Evolutionary conservation across 2,888 invertebrate genomes (phyloP), one percentile per base, ranked within the genome.

Genomic region (Gortyna flavago): DNA sequence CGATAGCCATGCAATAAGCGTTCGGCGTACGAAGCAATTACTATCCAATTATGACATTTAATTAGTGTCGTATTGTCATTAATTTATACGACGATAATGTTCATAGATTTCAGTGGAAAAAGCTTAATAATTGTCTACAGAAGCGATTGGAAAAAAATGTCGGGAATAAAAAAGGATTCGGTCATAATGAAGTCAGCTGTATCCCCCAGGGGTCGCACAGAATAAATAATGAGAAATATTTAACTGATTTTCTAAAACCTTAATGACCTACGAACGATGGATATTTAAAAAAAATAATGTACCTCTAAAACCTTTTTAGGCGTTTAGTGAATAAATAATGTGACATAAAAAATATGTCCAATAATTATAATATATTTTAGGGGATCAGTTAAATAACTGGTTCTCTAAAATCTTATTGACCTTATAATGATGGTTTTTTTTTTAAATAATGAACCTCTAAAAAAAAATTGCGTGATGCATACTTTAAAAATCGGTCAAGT

Each of bases 1-100:
- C 25, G 51, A 59, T 77, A 65, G 41, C 78, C 65, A 83, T 77
- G 69, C 83, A 83, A 80, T 80, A 83, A 77, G 83, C 65, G 77
- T 25, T 65, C 38, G 48, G 38, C 32, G 25, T 25, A 41, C 21
- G 48, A 65, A 59, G 69, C 78, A 68, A 83, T 83, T 80, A 69
- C 64, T 77, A 65, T 69, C 83, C 77, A 80, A 80, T 80, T 80
- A 80, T 69, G 59, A 77, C 65, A 83, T 83, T 80, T 80, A 80
- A 80, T 80, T 80, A 83, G 51, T 66, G 51, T 59, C 51, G 29
- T 7, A 48, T 64, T 11, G 64, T 75, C 35, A 82, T 79, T 77
- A 59, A 80, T 80, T 69, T 59, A 59, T 35, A 41, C 41, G 57
- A 65, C 4, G 16, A 44, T 75, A 32, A 54, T 79, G 75, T 75